Conservation (phyloP, 64 coral and sea anemone species). For the Astreopora myriophthalma region DNA sequence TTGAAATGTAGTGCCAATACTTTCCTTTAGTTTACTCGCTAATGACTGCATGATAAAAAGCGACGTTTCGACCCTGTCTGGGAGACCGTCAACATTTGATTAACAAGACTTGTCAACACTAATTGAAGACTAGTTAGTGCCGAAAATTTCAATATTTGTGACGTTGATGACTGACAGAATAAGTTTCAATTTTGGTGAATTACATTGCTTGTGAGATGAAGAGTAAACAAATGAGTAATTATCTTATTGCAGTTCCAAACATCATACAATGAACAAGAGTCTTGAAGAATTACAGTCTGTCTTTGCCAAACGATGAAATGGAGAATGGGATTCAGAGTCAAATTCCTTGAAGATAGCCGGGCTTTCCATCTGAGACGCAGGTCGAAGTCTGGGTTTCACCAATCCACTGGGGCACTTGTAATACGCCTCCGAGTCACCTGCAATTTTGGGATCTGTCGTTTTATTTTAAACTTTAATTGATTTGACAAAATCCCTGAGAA, state of each 20-base stretch:
- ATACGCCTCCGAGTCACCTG: neutral
- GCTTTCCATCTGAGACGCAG: neutral
- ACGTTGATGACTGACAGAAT: neutral
- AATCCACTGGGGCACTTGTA: too few relatives aligned
- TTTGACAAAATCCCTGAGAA: neutral
- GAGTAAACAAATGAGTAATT: neutral
- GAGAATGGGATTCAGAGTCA: neutral
- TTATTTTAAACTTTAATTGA: conserved; percentile 19
- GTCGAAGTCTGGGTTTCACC: too few relatives aligned
- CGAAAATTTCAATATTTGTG: neutral
- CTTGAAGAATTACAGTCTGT: neutral
- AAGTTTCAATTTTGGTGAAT: neutral
- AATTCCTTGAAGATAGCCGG: neutral
- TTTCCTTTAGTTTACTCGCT: neutral
- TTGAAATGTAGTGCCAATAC: too few relatives aligned
- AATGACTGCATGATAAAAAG: neutral
- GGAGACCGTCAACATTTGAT: neutral
- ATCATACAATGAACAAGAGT: neutral
- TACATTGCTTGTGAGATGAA: neutral
- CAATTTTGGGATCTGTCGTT: neutral
- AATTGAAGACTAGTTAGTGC: neutral
- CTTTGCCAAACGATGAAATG: too few relatives aligned
- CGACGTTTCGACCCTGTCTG: neutral
- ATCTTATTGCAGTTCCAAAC: neutral
- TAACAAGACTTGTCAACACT: neutral